Evolutionary conservation across 2,113 vertebrate genomes (phyloP).

Genomic region (Pelecanoides urinatrix): DNA sequence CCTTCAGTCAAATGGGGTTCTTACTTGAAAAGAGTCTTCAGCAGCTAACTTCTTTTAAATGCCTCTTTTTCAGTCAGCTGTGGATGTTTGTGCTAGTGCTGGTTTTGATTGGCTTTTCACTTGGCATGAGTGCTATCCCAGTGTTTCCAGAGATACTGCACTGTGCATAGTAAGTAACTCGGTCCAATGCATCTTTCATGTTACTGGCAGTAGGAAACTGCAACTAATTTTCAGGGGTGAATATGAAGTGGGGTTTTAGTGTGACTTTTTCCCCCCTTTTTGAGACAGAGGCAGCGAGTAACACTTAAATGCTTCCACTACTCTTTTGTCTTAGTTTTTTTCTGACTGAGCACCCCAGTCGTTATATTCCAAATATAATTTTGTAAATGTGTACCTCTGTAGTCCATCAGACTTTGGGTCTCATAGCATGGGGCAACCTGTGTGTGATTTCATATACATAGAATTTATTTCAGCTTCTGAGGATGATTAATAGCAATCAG

Average conservation of each 20-base stretch:
- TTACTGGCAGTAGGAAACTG: neutral
- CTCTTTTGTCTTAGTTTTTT: neutral
- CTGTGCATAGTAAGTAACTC: conserved; percentile 86
- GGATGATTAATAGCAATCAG: neutral
- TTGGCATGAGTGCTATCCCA: conserved; percentile 86
- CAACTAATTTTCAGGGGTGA: neutral
- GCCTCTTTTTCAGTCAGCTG: conserved; percentile 79
- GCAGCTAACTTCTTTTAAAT: neutral
- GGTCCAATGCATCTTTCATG: neutral
- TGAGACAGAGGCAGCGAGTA: neutral
- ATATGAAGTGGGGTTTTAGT: neutral
- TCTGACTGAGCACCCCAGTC: neutral
- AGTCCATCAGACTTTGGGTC: neutral
- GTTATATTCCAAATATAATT: neutral
- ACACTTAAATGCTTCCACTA: neutral
- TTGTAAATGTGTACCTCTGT: neutral
- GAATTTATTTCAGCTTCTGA: neutral
- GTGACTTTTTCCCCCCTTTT: neutral
- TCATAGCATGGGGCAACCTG: no score
- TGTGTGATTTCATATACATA: neutral
- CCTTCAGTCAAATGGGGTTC: neutral
- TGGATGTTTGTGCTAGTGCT: conserved; percentile 88
- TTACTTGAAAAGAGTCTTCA: neutral
- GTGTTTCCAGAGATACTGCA: conserved; percentile 88
- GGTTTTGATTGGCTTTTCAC: conserved; percentile 84